Conservation (phyloP, 2,113 vertebrate genomes). For the Rana temporaria region DNA sequence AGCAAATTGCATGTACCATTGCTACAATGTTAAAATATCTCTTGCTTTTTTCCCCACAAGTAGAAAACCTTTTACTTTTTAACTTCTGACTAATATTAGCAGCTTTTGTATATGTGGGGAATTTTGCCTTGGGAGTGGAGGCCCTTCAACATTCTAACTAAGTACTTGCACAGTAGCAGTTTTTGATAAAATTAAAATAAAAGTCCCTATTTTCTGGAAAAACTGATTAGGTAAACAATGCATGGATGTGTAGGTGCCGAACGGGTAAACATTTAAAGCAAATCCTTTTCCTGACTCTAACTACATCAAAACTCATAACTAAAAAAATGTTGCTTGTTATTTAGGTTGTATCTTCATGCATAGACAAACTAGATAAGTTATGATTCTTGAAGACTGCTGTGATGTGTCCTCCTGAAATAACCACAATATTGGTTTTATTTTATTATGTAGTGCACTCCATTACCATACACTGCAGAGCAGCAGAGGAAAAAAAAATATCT, state of each 20-base stretch:
- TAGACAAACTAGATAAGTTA: conserved; percentile 80
- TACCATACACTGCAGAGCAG: conserved; percentile 71
- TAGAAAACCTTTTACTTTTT: too few relatives aligned
- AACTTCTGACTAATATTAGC: too few relatives aligned
- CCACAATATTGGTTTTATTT: conserved; percentile 92
- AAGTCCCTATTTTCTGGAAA: too few relatives aligned
- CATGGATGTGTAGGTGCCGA: conserved; percentile 33
- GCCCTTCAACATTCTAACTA: too few relatives aligned
- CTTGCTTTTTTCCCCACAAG: too few relatives aligned
- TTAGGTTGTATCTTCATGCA: conserved; percentile 84
- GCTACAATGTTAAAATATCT: too few relatives aligned
- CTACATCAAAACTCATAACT: conserved; percentile 86
- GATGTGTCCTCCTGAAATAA: conserved; percentile 87
- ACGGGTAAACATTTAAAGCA: conserved; percentile 68
- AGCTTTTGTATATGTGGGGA: too few relatives aligned
- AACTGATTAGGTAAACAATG: neutral
- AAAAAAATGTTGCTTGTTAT: conserved; percentile 89
- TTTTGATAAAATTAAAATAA: too few relatives aligned
- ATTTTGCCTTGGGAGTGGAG: too few relatives aligned
- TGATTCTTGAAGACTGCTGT: conserved; percentile 78
- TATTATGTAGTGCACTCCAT: conserved; percentile 90
- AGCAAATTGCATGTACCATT: too few relatives aligned
- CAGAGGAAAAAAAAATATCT: conserved; percentile 76
- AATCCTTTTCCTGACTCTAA: conserved; percentile 69
- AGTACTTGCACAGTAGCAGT: too few relatives aligned